Evolutionary conservation across 2,888 invertebrate genomes (phyloP).

Genomic region (Tachina fera): DNA sequence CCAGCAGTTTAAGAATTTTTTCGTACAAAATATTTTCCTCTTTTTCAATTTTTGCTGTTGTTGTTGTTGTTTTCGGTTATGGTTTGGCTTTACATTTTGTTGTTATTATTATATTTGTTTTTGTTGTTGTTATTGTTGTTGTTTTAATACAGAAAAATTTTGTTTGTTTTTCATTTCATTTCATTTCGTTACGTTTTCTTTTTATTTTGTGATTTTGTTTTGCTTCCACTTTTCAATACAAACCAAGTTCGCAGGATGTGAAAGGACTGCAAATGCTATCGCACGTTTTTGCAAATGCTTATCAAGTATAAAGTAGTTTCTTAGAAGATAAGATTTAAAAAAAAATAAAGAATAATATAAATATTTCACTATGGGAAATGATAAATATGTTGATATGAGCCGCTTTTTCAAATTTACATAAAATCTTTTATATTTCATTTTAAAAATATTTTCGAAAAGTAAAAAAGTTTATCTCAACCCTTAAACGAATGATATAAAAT

Average conservation of each 20-base stretch:
- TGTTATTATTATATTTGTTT: constrained; percentile 39
- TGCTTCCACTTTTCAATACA: constrained; percentile 62
- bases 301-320: neutral
- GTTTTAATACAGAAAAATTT: constrained; percentile 22
- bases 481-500: too few relatives aligned
- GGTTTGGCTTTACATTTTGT: constrained; percentile 59
- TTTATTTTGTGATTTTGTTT: constrained; percentile 66
- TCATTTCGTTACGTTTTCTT: constrained; percentile 55
- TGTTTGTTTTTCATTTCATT: constrained; percentile 52
- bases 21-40: constrained; percentile 52
- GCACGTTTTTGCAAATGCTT: neutral
- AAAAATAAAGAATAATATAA: too few relatives aligned
- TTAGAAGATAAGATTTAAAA: too few relatives aligned
- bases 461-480: too few relatives aligned
- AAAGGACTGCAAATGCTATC: constrained; percentile 18
- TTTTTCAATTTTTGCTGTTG: constrained; percentile 33
- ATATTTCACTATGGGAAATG: too few relatives aligned
- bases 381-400: too few relatives aligned
- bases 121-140: constrained; percentile 35
- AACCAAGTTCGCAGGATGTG: constrained; percentile 11
- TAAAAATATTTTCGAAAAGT: too few relatives aligned
- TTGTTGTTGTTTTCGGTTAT: constrained; percentile 56
- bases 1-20: constrained; percentile 65
- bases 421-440: too few relatives aligned
- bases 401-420: too few relatives aligned